Evolutionary conservation across 2,113 vertebrate species (phyloP).

Genomic region (Albula goreensis): DNA sequence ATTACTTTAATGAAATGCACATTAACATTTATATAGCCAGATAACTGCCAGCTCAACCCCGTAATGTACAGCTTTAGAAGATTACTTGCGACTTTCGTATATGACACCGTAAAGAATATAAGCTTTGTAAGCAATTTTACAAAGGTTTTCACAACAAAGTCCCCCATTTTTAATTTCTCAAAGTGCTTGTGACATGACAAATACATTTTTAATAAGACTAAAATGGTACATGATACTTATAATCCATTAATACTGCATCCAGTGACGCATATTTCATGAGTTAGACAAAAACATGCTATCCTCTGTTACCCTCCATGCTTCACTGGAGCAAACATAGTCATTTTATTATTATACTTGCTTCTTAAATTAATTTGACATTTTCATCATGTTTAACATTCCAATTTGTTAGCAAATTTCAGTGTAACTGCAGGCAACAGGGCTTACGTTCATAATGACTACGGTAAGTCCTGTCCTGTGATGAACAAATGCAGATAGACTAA

Average conservation of each 20-base stretch:
- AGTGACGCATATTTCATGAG: neutral
- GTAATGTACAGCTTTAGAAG: constrained; percentile 35
- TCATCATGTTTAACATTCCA: neutral
- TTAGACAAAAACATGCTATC: neutral
- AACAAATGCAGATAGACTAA: no score
- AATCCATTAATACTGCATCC: neutral
- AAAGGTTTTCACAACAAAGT: constrained; percentile 19
- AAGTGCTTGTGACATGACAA: neutral
- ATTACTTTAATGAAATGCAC: constrained; percentile 9
- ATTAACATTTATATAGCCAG: constrained; percentile 36
- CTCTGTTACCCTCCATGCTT: neutral
- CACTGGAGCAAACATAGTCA: neutral
- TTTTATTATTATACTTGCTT: neutral
- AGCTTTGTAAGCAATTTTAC: constrained; percentile 51
- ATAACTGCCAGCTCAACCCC: constrained; percentile 53
- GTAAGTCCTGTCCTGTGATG: no score
- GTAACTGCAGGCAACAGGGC: no score
- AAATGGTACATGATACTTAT: neutral
- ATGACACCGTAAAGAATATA: constrained; percentile 56
- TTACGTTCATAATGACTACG: no score
- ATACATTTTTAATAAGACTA: neutral
- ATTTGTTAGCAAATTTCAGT: neutral
- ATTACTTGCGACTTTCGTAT: constrained; percentile 59
- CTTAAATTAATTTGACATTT: neutral
- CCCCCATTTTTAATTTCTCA: neutral